These are phyloP conservation scores for Parambassis ranga DNA, from an alignment of 2,797 vertebrate genomes.

Conservation along the genomic window DNA sequence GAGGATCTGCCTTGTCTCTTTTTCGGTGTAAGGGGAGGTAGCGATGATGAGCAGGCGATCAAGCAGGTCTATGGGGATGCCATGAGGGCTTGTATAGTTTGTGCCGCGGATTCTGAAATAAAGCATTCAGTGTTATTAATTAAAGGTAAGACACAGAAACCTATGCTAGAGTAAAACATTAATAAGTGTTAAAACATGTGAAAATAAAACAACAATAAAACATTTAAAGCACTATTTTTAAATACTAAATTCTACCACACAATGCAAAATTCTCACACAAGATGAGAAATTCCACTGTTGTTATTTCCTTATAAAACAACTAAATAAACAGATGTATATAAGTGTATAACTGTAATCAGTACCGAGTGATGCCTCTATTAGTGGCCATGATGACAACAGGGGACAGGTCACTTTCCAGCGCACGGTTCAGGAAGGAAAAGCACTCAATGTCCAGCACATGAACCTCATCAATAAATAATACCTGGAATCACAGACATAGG, in stretches of 20 bases:
- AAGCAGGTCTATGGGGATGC: constrained; percentile 92
- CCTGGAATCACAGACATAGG: constrained; percentile 70
- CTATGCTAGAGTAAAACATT: not conserved
- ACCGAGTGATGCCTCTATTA: constrained; percentile 96
- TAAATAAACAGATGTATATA: no score
- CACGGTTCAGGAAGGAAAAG: constrained; percentile 95
- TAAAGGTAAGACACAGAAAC: not conserved
- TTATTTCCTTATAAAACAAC: no score
- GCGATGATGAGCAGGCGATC: constrained; percentile 93
- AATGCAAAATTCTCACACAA: no score
- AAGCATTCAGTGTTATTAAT: not conserved
- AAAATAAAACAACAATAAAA: no score
- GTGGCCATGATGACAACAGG: constrained; percentile 97
- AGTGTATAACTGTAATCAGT: no score
- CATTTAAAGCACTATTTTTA: no score
- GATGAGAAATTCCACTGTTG: no score
- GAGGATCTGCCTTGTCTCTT: constrained; percentile 93
- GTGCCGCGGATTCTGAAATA: constrained; percentile 89
- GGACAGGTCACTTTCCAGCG: constrained; percentile 93
- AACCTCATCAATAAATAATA: constrained; percentile 94
- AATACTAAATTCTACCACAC: no score
- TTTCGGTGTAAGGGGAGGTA: constrained; percentile 91
- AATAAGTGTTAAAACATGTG: no score
- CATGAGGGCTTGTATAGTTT: constrained; percentile 94
- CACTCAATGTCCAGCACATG: constrained; percentile 99